Conservation (phyloP, 2,888 invertebrate genomes). For the Junonia oenone region DNA sequence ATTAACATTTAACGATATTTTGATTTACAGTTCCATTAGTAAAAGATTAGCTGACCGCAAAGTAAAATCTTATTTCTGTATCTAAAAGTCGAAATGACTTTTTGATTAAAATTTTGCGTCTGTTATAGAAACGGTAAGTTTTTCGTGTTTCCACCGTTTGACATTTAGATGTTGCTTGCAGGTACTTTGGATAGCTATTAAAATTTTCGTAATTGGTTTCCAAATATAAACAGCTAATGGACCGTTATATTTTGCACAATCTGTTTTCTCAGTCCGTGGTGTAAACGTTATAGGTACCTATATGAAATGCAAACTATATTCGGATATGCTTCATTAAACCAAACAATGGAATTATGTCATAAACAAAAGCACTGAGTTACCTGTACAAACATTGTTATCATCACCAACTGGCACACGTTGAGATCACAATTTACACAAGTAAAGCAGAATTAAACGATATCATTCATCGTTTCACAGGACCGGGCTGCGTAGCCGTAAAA, state of each 20-base stretch:
- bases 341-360: slow-evolving; percentile 31
- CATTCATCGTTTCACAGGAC: background rate
- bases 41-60: background rate
- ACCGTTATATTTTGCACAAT: slow-evolving; percentile 16
- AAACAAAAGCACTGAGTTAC: slow-evolving; percentile 23
- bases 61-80: background rate
- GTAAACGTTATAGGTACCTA: background rate
- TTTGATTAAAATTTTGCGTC: background rate
- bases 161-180: slow-evolving; percentile 5
- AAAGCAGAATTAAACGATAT: slow-evolving; percentile 1
- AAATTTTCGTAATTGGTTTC: slow-evolving; percentile 13
- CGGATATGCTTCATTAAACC: slow-evolving; percentile 21
- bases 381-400: slow-evolving; percentile 29
- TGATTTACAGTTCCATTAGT: slow-evolving; percentile 10
- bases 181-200: slow-evolving; percentile 3
- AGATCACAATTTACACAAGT: slow-evolving; percentile 11
- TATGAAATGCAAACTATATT: slow-evolving; percentile 8
- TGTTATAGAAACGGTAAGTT: background rate
- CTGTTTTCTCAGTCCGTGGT: slow-evolving; percentile 4
- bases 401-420: slow-evolving; percentile 15
- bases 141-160: background rate
- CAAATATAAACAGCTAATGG: slow-evolving; percentile 9
- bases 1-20: background rate
- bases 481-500: slow-evolving; percentile 3
- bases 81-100: background rate